Conservation (phyloP, 2,888 invertebrate genomes). For the Cryptophagus acutangulus region DNA sequence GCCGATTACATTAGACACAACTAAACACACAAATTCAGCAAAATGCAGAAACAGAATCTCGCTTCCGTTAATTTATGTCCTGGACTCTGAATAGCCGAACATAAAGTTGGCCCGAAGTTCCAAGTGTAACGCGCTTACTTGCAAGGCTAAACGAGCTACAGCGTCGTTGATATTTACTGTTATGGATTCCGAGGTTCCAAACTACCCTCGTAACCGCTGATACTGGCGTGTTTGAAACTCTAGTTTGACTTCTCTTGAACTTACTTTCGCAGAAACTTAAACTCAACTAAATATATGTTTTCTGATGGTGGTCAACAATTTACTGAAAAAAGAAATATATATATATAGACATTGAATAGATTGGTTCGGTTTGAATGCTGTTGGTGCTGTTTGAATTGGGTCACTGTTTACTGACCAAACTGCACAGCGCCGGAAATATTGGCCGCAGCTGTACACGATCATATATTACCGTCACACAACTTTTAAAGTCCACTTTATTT, state of each 20-base stretch:
- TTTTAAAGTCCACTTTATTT: constrained; percentile 13
- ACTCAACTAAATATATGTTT: constrained; percentile 36
- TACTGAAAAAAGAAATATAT: constrained; percentile 3
- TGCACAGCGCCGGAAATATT: constrained; percentile 10
- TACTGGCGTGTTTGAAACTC: constrained; percentile 35
- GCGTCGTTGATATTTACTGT: constrained; percentile 36
- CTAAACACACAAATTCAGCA: constrained; percentile 25
- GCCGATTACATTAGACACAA: constrained; percentile 4
- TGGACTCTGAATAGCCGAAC: constrained; percentile 31
- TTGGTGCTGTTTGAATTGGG: constrained; percentile 7
- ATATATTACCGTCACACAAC: constrained; percentile 13
- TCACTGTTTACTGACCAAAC: constrained; percentile 10
- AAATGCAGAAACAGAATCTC: constrained; percentile 31
- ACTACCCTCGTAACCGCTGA: constrained; percentile 39
- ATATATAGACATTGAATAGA: constrained; percentile 1
- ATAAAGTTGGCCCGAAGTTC: constrained; percentile 36
- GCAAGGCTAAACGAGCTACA: constrained; percentile 38
- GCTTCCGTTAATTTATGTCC: constrained; percentile 38
- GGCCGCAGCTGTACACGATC: constrained; percentile 7
- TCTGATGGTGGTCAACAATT: constrained; percentile 30
- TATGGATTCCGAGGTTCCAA: constrained; percentile 36
- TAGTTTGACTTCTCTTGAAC: constrained; percentile 32
- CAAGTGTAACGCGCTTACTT: constrained; percentile 36
- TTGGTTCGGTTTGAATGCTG: not conserved
- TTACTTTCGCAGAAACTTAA: constrained; percentile 35